A percentile compares a stretch with the other conserved stretches of the same genome.
phyloP scores from a whole-genome alignment of 2,888 invertebrate species.

The Rhyacophila evoluta region DNA sequence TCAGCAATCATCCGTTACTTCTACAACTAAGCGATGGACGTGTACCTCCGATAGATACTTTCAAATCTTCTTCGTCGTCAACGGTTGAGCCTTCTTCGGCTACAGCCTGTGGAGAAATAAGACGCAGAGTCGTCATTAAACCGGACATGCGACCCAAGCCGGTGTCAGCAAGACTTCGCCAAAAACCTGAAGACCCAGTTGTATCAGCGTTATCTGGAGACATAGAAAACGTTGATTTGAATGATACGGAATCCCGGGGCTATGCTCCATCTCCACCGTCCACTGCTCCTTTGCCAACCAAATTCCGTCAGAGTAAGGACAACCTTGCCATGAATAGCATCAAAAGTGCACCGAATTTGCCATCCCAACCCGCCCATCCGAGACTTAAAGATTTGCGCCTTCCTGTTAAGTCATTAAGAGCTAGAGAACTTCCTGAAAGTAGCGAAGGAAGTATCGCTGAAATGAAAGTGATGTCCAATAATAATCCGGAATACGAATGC shows the following conservation, averaged over 20 bases:
- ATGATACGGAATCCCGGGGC: conserved; percentile 73
- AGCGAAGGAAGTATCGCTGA: conserved; percentile 76
- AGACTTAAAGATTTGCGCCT: conserved; percentile 80
- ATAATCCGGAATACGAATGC: conserved; percentile 66
- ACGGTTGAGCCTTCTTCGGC: conserved; percentile 65
- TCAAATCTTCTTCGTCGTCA: conserved; percentile 65
- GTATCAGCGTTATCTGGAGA: conserved; percentile 67
- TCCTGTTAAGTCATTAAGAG: conserved; percentile 77
- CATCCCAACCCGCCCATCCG: conserved; percentile 76
- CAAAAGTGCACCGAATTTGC: conserved; percentile 83
- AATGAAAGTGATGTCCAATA: conserved; percentile 68
- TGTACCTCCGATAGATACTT: conserved; percentile 47
- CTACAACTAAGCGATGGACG: conserved; percentile 67
- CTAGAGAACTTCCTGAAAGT: conserved; percentile 72
- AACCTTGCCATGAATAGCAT: conserved; percentile 81
- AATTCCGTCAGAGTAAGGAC: conserved; percentile 80
- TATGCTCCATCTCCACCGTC: conserved; percentile 88
- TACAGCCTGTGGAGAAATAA: conserved; percentile 61
- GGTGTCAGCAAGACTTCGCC: conserved; percentile 67
- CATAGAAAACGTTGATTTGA: conserved; percentile 74
- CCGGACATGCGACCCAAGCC: conserved; percentile 73
- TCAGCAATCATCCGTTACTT: conserved; percentile 83
- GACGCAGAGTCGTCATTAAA: conserved; percentile 71
- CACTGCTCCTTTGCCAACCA: conserved; percentile 84
- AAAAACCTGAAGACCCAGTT: conserved; percentile 62